phyloP scores from a whole-genome alignment of 2,888 invertebrate genomes.

The Polydrusus cervinus region DNA sequence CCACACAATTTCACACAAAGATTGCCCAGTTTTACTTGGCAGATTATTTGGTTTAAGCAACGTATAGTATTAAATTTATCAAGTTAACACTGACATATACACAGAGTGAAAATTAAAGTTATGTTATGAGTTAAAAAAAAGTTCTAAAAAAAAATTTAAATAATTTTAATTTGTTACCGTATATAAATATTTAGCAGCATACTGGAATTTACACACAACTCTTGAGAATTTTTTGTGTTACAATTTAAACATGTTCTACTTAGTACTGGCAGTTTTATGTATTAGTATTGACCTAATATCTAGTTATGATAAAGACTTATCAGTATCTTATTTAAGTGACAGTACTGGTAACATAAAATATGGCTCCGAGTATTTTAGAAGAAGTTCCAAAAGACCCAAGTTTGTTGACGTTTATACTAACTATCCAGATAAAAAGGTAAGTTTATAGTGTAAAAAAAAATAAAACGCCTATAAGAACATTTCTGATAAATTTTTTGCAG shows the following conservation, averaged over 20 bases:
- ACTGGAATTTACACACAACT: too few species aligned
- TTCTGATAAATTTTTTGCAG: not conserved
- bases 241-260: not conserved
- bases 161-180: too few species aligned
- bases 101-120: not conserved
- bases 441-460: not conserved
- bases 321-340: conserved; percentile 1
- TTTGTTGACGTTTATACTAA: conserved; percentile 15
- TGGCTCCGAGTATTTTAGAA: not conserved
- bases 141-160: too few species aligned
- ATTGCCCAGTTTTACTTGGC: conserved; percentile 15
- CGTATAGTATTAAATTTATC: conserved; percentile 31
- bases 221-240: too few species aligned
- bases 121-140: too few species aligned
- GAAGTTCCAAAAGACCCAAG: not conserved
- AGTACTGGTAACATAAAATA: conserved; percentile 1
- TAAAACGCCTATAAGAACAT: too few species aligned
- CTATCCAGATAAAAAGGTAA: conserved; percentile 3
- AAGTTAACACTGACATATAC: conserved; percentile 35
- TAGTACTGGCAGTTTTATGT: not conserved
- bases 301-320: not conserved
- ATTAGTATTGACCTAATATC: not conserved
- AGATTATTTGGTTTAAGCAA: conserved; percentile 18
- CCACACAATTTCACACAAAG: conserved; percentile 37
- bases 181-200: too few species aligned